Conservation (phyloP, 35 echinoderm and acorn worm species). For the Diadema setosum region DNA sequence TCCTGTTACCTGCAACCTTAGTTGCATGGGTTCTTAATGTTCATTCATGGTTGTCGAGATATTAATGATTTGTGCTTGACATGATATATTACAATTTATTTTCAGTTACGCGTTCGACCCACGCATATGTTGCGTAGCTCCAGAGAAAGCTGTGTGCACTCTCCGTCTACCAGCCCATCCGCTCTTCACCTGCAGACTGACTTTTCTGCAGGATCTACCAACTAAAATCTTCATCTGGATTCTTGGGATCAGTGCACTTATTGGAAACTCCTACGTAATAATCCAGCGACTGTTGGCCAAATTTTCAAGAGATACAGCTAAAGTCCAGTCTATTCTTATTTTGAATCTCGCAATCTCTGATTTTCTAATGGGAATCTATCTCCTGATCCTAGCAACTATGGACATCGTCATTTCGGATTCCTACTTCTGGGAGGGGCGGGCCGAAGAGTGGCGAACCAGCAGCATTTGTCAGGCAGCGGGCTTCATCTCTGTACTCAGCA, state of each 20-base stretch:
- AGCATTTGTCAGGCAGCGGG: slow-evolving; percentile 11
- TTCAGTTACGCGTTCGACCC: neutral
- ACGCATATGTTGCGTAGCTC: neutral
- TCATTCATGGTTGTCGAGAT: too few relatives aligned
- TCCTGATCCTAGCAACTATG: slow-evolving; percentile 20
- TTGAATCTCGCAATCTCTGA: slow-evolving; percentile 27
- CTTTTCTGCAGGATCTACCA: neutral
- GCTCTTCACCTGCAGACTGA: neutral
- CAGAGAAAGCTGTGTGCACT: neutral
- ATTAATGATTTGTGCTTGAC: too few relatives aligned
- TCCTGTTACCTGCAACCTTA: too few relatives aligned
- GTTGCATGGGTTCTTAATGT: too few relatives aligned
- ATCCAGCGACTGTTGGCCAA: neutral
- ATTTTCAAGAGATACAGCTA: neutral
- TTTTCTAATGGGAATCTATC: slow-evolving; percentile 39
- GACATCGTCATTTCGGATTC: slow-evolving; percentile 2
- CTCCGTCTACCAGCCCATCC: neutral
- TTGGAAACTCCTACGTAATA: slow-evolving; percentile 39
- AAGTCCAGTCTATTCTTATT: slow-evolving; percentile 24
- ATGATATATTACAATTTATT: too few relatives aligned
- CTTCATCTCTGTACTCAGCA: slow-evolving; percentile 17
- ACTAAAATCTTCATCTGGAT: slow-evolving; percentile 41
- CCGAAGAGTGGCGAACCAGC: slow-evolving; percentile 8
- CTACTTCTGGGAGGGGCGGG: neutral
- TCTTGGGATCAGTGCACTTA: slow-evolving; percentile 27